Evolutionary conservation across 2,113 vertebrate species (phyloP).

Genomic region (Varanus salvator): DNA sequence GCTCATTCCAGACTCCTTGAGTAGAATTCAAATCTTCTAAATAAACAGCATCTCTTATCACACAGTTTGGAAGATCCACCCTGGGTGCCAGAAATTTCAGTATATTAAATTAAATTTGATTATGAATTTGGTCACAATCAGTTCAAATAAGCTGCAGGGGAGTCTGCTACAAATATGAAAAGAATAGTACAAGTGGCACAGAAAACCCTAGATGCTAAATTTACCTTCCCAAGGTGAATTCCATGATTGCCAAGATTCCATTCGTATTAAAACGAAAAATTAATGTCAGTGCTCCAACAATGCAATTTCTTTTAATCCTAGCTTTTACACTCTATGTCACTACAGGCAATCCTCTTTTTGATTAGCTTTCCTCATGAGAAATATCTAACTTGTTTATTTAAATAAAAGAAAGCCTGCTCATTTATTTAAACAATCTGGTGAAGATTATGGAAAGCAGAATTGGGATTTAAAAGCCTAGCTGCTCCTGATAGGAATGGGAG

Average conservation of each 20-base stretch:
- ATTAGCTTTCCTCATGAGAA: background rate
- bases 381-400: background rate
- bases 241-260: background rate
- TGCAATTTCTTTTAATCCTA: conserved; percentile 13
- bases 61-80: background rate
- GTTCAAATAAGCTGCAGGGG: background rate
- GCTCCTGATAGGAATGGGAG: background rate
- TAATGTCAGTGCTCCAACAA: background rate
- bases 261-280: background rate
- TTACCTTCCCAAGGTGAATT: background rate
- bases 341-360: background rate
- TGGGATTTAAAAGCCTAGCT: background rate
- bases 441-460: background rate
- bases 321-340: background rate
- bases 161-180: background rate
- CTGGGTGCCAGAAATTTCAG: background rate
- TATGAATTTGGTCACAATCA: background rate
- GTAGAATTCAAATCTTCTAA: background rate
- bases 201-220: background rate
- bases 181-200: background rate
- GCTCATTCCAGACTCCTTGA: background rate
- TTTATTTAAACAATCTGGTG: conserved; percentile 8
- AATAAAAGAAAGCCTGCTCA: background rate
- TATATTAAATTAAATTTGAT: background rate
- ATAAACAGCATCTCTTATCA: background rate